phyloP scores from a whole-genome alignment of 2,113 vertebrate genomes.

The Chaenogobius annularis region DNA sequence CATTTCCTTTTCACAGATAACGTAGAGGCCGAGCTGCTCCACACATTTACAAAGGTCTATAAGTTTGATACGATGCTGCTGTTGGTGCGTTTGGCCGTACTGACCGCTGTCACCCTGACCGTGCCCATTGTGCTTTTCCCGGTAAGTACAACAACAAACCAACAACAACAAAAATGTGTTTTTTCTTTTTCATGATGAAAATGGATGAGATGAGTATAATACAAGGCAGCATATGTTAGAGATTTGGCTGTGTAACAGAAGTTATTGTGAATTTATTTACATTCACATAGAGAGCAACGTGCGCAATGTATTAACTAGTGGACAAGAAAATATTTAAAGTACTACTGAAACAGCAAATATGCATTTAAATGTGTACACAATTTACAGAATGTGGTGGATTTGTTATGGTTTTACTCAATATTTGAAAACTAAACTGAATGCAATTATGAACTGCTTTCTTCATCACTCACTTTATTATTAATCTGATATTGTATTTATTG shows the following conservation, averaged over 20 bases:
- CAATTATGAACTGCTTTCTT: too few relatives aligned
- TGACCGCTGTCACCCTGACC: conserved; percentile 92
- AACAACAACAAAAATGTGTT: neutral
- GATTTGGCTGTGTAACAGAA: neutral
- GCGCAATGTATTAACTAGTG: too few relatives aligned
- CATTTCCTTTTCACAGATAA: conserved; percentile 72
- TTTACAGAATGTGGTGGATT: too few relatives aligned
- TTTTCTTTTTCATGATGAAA: neutral
- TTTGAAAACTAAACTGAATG: too few relatives aligned
- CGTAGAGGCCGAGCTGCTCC: conserved; percentile 93
- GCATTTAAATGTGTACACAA: too few relatives aligned
- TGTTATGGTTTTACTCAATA: too few relatives aligned
- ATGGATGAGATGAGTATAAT: neutral
- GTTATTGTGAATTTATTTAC: too few relatives aligned
- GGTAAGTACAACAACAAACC: conserved; percentile 77
- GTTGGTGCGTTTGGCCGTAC: conserved; percentile 91
- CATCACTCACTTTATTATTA: too few relatives aligned
- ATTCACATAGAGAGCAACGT: too few relatives aligned
- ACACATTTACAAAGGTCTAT: conserved; percentile 93
- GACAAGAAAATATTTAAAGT: too few relatives aligned
- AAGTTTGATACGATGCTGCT: conserved; percentile 87
- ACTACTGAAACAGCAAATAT: too few relatives aligned
- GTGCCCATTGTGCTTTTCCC: conserved; percentile 97
- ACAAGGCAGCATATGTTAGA: neutral
- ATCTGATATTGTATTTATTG: too few relatives aligned